Percentiles rank a stretch among this genome's conserved stretches.
Evolutionary conservation across 2,797 vertebrate species (phyloP).

Genomic region (Acanthornis magna): DNA sequence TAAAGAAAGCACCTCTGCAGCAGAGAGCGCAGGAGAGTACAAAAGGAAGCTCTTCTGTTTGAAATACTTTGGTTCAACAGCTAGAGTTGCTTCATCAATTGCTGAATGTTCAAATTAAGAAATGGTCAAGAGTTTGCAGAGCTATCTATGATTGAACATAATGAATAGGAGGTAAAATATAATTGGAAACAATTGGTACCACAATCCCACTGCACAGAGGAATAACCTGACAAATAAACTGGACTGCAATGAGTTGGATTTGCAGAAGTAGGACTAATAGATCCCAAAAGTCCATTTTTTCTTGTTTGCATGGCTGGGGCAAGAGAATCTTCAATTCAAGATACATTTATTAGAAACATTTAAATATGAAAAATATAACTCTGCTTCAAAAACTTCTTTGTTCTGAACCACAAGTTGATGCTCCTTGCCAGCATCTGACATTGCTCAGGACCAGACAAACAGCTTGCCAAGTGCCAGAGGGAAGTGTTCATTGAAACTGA

Average conservation of each 20-base stretch:
- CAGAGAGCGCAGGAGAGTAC: neutral
- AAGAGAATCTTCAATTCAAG: neutral
- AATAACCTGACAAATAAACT: neutral
- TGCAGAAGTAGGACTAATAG: neutral
- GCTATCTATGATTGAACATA: neutral
- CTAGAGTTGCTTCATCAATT: neutral
- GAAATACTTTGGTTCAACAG: neutral
- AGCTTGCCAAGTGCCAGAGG: neutral
- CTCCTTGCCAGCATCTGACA: neutral
- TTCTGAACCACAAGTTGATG: neutral
- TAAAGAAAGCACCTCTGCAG: neutral
- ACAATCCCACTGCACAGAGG: neutral
- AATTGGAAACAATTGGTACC: neutral
- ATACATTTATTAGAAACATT: neutral
- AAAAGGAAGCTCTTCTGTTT: neutral
- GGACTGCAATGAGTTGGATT: neutral
- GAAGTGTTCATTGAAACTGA: neutral
- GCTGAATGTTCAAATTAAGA: neutral
- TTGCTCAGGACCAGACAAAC: neutral
- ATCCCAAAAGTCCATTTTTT: neutral
- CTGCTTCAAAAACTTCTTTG: neutral
- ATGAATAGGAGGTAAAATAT: neutral
- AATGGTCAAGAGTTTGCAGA: neutral
- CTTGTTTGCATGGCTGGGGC: neutral
- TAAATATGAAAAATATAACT: neutral